Evolutionary conservation across 2,113 vertebrate species (phyloP).

Genomic region (Zosterops pallidus): DNA sequence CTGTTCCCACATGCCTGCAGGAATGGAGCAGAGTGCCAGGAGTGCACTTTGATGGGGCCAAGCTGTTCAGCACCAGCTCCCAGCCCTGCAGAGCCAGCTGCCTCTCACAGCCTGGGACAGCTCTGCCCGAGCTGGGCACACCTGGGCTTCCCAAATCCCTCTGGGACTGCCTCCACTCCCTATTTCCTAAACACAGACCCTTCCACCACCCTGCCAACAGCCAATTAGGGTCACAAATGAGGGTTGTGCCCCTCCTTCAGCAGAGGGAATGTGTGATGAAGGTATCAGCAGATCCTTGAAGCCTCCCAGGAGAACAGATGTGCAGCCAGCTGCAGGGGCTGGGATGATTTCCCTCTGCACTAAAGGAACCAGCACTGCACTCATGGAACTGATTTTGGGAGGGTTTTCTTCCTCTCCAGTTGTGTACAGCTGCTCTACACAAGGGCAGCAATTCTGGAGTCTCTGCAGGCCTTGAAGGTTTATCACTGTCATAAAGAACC

Average conservation of each 20-base stretch:
- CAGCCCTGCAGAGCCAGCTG: neutral
- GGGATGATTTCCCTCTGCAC: neutral
- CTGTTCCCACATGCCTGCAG: neutral
- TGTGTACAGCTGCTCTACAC: fast-evolving
- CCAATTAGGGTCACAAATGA: neutral
- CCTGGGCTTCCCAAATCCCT: neutral
- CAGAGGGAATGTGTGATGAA: neutral
- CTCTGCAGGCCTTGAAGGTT: neutral
- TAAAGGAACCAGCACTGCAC: neutral
- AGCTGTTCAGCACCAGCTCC: neutral
- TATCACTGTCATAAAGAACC: neutral
- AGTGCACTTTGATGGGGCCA: neutral
- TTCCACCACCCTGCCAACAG: neutral
- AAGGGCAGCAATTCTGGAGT: neutral
- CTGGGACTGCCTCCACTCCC: neutral
- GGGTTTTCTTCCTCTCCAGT: neutral
- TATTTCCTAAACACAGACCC: neutral
- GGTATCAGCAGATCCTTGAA: neutral
- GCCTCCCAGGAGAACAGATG: neutral
- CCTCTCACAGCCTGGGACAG: neutral
- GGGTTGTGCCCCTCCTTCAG: neutral
- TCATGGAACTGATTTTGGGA: neutral
- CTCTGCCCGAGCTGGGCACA: fast-evolving
- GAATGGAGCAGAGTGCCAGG: neutral
- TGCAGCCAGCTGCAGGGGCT: neutral